Base-by-base conservation (phyloP, 1,140 invertebrate species). In the Stegodyphus mimosarum region DNA sequence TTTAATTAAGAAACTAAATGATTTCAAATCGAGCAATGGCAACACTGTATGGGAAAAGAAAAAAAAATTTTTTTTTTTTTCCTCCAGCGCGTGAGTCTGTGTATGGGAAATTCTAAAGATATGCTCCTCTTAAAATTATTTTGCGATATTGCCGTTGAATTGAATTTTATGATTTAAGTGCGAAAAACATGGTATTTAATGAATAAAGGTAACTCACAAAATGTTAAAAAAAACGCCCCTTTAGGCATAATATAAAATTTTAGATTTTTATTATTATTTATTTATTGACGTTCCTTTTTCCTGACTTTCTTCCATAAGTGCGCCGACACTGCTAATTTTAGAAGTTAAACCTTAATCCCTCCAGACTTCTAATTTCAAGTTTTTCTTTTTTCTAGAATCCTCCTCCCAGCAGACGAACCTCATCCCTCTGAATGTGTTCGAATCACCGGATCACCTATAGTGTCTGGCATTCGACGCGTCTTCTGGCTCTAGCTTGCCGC, bases 321-420 rank as follows among this genome's bases (percentile, higher is more conserved):
- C 55, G 1, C 15, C 1, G 15, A 5, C 9, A 60, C 0, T 60
- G 0, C 9, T 60, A 60, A 10, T 60, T 10, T 9, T 60, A 60
- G 55, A 60, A 60, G 5, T 60, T 9, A 60, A 60, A 5, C 55
- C 55, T 60, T 5, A 10, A 10, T 1, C 15, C 15, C 1, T 15
- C 55, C 55, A 15, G 55, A 9, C 15, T 15, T 60, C 55, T 60
- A 60, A 10, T 60, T 10, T 60, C 15, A 60, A 60, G 55, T 60
- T 50, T 17, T 48, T 74, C 70, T 18, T 60, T 15, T 84, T 84
- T 10, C n/a, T 75, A 86, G 83, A 86, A 72, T 69, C 83, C 17
- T 51, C 75, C 6, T 77, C 75, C 7, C 83, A 86, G 18, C 83
- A 86, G 50, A 86, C 83, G 13, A 86, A 86, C 64, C 6, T 78